Evolutionary conservation across 2,113 vertebrate species (phyloP), one percentile per base, ranked within the genome.

Genomic region (Eleginops maclovinus): DNA sequence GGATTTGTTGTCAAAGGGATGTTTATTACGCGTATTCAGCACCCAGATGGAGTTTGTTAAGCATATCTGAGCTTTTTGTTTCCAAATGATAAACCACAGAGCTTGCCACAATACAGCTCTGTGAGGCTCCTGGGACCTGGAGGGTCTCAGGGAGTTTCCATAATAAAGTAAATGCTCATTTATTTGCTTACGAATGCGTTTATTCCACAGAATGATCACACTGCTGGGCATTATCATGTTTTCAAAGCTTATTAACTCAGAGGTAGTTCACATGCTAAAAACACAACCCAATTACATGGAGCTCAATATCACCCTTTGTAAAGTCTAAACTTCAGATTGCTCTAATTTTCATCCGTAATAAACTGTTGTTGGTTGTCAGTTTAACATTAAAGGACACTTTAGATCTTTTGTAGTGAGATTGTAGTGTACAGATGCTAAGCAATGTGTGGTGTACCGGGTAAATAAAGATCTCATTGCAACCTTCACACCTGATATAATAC

Each of bases 1-100:
- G 43, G 58, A 64, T 83, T 78, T 2, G 12, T 83, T 60, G 63
- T 54, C 4, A 47, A 3, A 0, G 3, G 1, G 36, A 43, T 69
- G 72, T 80, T 56, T 46, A 78, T 77, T 59, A 24, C 44, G 28
- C 69, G 72, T 63, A 84, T 78, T 75, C 78, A 70, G 81, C 77
- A 49, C 68, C 68, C 63, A 54, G 68, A 58, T 64, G 84, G 59
- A 56, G 41, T 46, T 79, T 43, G 16, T 53, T 40, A 61, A 16
- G 21, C 13, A 68, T 19, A 64, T 73, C 83, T 56, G 58, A 83
- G 58, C 31, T 61, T 41, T 77, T 65, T 19, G 70, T 80, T 85
- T 83, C 43, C 4, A 66, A 64, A 71, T 72, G 24, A 62, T 71
- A 58, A 54, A 21, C 49, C 43, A 3, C 19, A 58, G 28, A 31